Evolutionary conservation across 2,113 vertebrate genomes (phyloP).

Genomic region (Sinocyclocheilus anophthalmus): DNA sequence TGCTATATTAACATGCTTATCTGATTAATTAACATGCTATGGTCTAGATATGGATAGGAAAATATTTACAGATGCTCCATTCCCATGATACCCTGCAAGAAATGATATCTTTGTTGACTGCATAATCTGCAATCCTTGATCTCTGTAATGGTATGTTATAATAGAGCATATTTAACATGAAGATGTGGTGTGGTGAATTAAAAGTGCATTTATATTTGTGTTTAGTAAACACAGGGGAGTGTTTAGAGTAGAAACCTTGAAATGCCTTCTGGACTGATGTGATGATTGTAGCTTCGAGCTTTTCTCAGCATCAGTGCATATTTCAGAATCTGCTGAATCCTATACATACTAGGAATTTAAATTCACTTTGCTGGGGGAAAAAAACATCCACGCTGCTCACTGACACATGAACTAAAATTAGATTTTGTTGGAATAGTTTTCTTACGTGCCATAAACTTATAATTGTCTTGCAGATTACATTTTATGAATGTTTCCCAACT

Average conservation of each 20-base stretch:
- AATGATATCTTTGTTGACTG: neutral
- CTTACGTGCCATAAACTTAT: neutral
- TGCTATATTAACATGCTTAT: constrained; percentile 3
- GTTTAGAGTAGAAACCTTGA: neutral
- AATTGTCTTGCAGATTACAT: neutral
- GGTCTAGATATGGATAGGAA: neutral
- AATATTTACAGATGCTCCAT: constrained; percentile 9
- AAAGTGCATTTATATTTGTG: neutral
- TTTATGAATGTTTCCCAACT: neutral
- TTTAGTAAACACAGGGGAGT: neutral
- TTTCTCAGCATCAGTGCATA: neutral
- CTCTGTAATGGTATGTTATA: constrained; percentile 12
- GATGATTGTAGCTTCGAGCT: neutral
- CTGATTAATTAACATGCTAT: constrained; percentile 4
- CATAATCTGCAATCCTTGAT: neutral
- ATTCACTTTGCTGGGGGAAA: neutral
- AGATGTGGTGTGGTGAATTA: neutral
- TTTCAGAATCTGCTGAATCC: constrained; percentile 1
- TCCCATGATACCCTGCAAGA: neutral
- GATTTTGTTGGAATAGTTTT: neutral
- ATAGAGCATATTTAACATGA: neutral
- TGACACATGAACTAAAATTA: neutral
- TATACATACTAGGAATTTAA: neutral
- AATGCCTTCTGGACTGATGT: neutral
- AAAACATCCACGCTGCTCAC: neutral